Conservation (phyloP, 2,888 invertebrate genomes). For the Gymnocheta viridis region DNA sequence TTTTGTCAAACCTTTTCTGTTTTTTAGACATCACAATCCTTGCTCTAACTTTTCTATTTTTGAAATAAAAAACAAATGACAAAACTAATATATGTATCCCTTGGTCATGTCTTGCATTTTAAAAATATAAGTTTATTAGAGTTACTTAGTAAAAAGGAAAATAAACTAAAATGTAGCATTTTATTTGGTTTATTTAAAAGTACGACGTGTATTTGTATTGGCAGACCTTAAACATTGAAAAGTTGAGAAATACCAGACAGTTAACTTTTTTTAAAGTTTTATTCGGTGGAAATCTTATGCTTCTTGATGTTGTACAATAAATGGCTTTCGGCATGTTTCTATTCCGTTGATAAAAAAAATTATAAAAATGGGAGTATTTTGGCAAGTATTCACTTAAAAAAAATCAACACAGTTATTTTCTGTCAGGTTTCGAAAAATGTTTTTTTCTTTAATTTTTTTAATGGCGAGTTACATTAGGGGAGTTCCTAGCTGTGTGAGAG, state of each 20-base stretch:
- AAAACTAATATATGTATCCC: background rate
- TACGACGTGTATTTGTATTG: background rate
- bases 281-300: slow-evolving; percentile 15
- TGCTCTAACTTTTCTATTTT: background rate
- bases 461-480: too few species aligned
- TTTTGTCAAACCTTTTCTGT: too few species aligned
- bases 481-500: too few species aligned
- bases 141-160: background rate
- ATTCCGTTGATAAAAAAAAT: background rate
- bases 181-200: background rate
- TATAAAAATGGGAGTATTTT: background rate
- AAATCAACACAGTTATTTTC: too few species aligned
- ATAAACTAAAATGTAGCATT: background rate
- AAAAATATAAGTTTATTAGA: background rate
- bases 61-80: background rate
- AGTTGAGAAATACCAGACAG: slow-evolving; percentile 22
- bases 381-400: slow-evolving; percentile 2
- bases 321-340: slow-evolving; percentile 46
- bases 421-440: too few species aligned
- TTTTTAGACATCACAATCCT: too few species aligned
- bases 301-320: slow-evolving; percentile 41
- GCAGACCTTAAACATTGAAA: background rate
- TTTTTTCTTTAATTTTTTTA: too few species aligned
- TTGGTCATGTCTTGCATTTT: slow-evolving; percentile 25
- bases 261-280: slow-evolving; percentile 31